Evolutionary conservation across 2,888 invertebrate species (phyloP).

Genomic region (Allolobophora icterica): DNA sequence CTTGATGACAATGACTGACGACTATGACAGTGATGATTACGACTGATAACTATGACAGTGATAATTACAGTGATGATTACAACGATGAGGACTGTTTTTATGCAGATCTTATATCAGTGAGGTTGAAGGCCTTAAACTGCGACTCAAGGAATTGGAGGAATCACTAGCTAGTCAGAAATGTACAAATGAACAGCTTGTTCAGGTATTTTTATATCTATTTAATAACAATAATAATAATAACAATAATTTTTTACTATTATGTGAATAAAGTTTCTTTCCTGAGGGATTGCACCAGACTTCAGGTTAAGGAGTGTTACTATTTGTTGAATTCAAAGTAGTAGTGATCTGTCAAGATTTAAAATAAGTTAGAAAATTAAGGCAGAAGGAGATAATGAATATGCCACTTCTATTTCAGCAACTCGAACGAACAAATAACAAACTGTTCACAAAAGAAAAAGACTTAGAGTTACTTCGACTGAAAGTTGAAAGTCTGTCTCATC

Average conservation of each 20-base stretch:
- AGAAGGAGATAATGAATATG: background rate
- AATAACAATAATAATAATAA: background rate
- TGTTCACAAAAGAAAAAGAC: constrained; percentile 31
- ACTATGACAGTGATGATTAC: too few relatives aligned
- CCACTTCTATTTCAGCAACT: constrained; percentile 35
- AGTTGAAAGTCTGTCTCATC: background rate
- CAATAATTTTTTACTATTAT: too few relatives aligned
- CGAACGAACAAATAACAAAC: constrained; percentile 14
- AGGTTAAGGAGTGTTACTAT: too few relatives aligned
- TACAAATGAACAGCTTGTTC: constrained; percentile 30
- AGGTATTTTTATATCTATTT: constrained; percentile 42
- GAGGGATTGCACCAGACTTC: too few relatives aligned
- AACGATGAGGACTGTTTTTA: background rate
- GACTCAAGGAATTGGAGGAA: constrained; percentile 23
- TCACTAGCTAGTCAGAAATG: background rate
- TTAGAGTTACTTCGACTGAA: constrained; percentile 23
- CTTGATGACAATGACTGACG: too few relatives aligned
- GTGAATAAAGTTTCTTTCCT: too few relatives aligned
- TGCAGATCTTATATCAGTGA: background rate
- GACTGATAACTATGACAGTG: too few relatives aligned
- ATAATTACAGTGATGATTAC: too few relatives aligned
- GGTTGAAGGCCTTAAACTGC: background rate
- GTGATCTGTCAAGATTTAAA: too few relatives aligned
- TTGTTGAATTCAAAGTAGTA: too few relatives aligned
- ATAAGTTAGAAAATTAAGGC: too few relatives aligned